phyloP scores from a whole-genome alignment of 2,113 vertebrate genomes.

The Neolamprologus modestus region DNA sequence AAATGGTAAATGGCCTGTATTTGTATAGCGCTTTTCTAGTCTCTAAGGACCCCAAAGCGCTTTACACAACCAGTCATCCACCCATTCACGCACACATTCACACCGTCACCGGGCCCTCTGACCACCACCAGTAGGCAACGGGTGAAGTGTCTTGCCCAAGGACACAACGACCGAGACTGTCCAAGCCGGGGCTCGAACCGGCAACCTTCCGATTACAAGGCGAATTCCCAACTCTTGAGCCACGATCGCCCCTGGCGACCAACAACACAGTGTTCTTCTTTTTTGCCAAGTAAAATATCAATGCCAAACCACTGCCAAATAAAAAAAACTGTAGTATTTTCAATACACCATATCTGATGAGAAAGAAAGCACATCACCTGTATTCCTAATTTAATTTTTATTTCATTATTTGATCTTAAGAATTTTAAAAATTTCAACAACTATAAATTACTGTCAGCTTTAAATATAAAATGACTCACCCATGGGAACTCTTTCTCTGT shows the following conservation, averaged over 20 bases:
- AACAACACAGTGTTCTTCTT: not conserved
- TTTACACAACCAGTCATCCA: no score
- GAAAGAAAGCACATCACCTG: not conserved
- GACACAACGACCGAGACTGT: no score
- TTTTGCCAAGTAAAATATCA: not conserved
- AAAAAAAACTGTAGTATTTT: not conserved
- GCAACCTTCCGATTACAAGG: no score
- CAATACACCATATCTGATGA: not conserved
- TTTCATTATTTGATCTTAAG: not conserved
- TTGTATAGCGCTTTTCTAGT: no score
- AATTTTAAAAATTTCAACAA: not conserved
- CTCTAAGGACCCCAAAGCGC: no score
- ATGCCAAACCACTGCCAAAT: not conserved
- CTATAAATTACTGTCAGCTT: not conserved
- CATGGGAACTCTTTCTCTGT: slow-evolving; percentile 83
- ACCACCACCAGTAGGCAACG: no score
- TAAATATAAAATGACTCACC: slow-evolving; percentile 65
- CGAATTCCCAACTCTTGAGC: no score
- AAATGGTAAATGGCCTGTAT: no score
- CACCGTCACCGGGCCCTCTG: no score
- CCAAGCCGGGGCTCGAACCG: no score
- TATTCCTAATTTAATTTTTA: not conserved
- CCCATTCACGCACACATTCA: no score
- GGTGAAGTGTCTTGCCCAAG: no score
- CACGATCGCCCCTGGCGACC: not conserved